Conservation (phyloP, 2,888 invertebrate species). For the Acheta domesticus region DNA sequence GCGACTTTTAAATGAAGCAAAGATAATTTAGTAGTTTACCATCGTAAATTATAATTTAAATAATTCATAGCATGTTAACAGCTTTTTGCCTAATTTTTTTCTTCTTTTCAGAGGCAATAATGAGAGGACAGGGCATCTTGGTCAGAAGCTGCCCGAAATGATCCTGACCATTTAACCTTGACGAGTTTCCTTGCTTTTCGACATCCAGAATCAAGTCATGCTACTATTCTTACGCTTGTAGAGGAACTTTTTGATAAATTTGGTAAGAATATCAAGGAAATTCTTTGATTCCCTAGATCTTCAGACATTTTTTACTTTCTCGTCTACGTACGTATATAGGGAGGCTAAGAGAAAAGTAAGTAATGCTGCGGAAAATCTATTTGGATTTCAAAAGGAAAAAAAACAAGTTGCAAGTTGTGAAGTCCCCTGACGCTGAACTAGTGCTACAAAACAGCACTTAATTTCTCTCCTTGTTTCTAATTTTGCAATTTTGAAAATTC, state of each 20-base stretch:
- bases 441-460: too few species aligned
- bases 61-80: background rate
- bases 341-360: too few species aligned
- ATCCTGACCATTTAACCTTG: slow-evolving; percentile 70
- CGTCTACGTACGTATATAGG: too few species aligned
- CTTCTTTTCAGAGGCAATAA: slow-evolving; percentile 59
- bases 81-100: background rate
- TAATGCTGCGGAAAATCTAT: too few species aligned
- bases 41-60: too few species aligned
- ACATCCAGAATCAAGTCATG: slow-evolving; percentile 75
- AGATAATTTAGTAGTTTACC: too few species aligned
- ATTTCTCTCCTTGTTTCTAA: too few species aligned
- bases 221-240: slow-evolving; percentile 65
- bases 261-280: slow-evolving; percentile 47
- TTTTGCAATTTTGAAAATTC: too few species aligned
- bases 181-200: slow-evolving; percentile 77
- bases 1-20: too few species aligned
- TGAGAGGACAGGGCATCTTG: slow-evolving; percentile 73
- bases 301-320: too few species aligned
- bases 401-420: background rate
- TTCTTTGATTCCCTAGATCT: background rate
- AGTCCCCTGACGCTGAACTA: background rate
- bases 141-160: slow-evolving; percentile 71
- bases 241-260: slow-evolving; percentile 72
- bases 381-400: too few species aligned